These are phyloP conservation scores for Yponomeuta malinellus DNA, from an alignment of 2,888 invertebrate genomes.

Conservation along the genomic window DNA sequence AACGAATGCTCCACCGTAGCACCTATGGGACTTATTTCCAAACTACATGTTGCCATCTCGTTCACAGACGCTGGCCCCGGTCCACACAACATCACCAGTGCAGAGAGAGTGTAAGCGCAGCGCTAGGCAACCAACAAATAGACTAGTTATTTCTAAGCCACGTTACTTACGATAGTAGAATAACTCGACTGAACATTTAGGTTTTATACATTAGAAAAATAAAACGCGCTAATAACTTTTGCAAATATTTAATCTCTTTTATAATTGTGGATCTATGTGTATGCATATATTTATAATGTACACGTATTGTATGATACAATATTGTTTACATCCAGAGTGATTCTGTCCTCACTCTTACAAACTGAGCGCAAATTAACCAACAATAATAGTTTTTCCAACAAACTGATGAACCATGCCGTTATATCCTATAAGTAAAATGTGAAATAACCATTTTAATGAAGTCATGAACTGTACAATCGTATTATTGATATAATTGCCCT, in stretches of 20 bases:
- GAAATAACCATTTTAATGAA: conserved; percentile 28
- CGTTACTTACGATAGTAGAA: conserved; percentile 21
- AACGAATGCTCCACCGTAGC: no score
- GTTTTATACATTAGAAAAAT: conserved; percentile 30
- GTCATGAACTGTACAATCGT: conserved; percentile 59
- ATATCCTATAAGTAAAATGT: conserved; percentile 40
- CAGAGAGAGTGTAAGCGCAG: conserved; percentile 30
- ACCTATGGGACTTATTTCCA: no score
- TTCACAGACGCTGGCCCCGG: conserved; percentile 74
- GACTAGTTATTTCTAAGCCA: conserved; percentile 30
- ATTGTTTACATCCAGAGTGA: conserved; percentile 53
- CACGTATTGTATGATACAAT: conserved; percentile 70
- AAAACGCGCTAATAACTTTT: conserved; percentile 71
- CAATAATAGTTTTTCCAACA: conserved; percentile 37
- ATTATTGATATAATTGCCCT: conserved; percentile 54
- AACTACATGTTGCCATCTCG: neutral
- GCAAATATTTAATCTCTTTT: conserved; percentile 78
- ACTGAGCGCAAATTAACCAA: conserved; percentile 49
- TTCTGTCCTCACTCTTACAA: conserved; percentile 40
- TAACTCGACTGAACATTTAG: conserved; percentile 16
- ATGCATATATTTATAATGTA: conserved; percentile 70
- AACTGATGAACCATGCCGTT: conserved; percentile 32
- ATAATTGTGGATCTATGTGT: conserved; percentile 74
- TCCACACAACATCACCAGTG: conserved; percentile 70
- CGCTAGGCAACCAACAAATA: conserved; percentile 36